A percentile compares a stretch with the other conserved stretches of the same genome.
These are phyloP conservation scores for Meloe dianella DNA, from an alignment of 2,888 invertebrate genomes.

Conservation along the genomic window DNA sequence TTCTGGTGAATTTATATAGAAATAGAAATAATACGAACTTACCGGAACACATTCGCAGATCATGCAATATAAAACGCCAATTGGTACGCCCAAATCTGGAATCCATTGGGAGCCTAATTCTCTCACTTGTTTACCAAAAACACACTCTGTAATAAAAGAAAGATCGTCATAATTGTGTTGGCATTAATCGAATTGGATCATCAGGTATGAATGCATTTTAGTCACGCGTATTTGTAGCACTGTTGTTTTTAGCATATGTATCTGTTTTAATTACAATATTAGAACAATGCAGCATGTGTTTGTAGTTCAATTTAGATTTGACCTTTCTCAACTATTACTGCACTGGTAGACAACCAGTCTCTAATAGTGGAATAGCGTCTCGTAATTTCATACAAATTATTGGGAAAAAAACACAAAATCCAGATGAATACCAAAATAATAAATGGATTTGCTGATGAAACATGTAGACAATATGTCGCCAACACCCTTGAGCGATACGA, in stretches of 20 bases:
- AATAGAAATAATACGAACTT: too few species aligned
- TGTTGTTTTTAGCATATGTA: neutral
- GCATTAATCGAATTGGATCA: conserved; percentile 9
- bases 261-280: conserved; percentile 3
- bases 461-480: conserved; percentile 10
- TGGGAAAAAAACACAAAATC: neutral
- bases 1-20: too few species aligned
- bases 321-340: conserved; percentile 51
- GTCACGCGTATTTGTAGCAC: neutral
- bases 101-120: conserved; percentile 92
- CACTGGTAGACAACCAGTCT: conserved; percentile 48
- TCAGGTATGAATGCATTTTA: conserved; percentile 8
- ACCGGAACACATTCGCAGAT: conserved; percentile 94
- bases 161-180: neutral
- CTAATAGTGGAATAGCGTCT: conserved; percentile 24
- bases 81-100: conserved; percentile 90
- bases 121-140: conserved; percentile 85
- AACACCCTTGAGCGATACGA: neutral
- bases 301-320: conserved; percentile 48
- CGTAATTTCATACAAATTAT: neutral
- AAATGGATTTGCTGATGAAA: conserved; percentile 13
- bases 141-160: conserved; percentile 78
- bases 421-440: neutral
- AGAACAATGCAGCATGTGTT: conserved; percentile 40
- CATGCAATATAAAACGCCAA: conserved; percentile 94